These are phyloP conservation scores for Rhagoletis zephyria DNA, from an alignment of 1,140 invertebrate species.

Conservation along the genomic window DNA sequence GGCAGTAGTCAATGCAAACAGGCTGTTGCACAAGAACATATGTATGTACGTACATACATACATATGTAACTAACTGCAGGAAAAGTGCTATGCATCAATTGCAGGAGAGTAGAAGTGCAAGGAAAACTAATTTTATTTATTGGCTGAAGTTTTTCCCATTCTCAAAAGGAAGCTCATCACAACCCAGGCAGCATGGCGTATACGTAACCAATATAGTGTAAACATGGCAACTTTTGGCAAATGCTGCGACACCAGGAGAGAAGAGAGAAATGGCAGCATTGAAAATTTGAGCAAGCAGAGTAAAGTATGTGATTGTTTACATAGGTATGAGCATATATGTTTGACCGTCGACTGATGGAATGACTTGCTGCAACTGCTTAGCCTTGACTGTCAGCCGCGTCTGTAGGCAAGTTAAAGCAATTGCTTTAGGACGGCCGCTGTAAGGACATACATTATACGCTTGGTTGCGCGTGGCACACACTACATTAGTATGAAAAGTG, in stretches of 20 bases:
- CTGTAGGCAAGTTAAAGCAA: background rate
- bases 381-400: background rate
- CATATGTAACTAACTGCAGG: background rate
- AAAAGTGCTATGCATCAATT: constrained; percentile 2
- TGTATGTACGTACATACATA: background rate
- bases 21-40: background rate
- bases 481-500: background rate
- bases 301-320: constrained; percentile 1
- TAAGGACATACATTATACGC: constrained; percentile 35
- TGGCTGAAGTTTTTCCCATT: background rate
- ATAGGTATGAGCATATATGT: background rate
- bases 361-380: background rate
- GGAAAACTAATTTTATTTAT: constrained; percentile 39
- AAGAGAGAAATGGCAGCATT: background rate
- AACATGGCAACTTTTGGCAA: background rate
- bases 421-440: background rate
- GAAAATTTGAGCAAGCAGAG: background rate
- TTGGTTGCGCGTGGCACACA: background rate
- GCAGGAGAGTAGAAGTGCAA: background rate
- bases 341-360: background rate
- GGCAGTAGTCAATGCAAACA: constrained; percentile 9
- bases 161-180: background rate
- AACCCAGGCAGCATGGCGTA: background rate
- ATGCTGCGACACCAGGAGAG: background rate
- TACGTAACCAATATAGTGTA: constrained; percentile 14